Evolutionary conservation across 2,113 vertebrate genomes (phyloP).

Genomic region (Nothocercus julius): DNA sequence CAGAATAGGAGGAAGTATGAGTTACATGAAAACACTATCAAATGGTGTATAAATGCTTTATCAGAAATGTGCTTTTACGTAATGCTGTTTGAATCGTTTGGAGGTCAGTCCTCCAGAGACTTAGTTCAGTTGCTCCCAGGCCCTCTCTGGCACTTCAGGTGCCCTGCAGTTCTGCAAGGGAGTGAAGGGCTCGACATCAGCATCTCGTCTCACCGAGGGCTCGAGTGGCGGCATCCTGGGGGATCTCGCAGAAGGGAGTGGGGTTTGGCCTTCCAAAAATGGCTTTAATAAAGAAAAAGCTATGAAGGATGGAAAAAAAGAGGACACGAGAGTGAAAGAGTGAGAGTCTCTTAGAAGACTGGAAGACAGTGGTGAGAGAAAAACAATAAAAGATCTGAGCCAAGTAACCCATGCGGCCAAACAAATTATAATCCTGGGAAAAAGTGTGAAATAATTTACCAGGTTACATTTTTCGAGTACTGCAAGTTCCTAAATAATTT

Average conservation of each 20-base stretch:
- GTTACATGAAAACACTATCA: constrained; percentile 12
- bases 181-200: background rate
- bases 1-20: constrained; percentile 41
- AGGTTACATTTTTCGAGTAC: background rate
- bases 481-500: background rate
- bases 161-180: background rate
- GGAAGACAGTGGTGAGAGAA: background rate
- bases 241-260: background rate
- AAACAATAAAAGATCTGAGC: background rate
- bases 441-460: background rate
- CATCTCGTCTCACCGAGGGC: background rate
- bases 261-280: background rate
- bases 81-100: background rate
- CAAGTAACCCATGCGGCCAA: background rate
- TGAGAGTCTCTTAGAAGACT: background rate
- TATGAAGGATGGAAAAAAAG: background rate
- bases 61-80: background rate
- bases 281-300: background rate
- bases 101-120: background rate
- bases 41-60: background rate
- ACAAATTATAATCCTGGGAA: background rate
- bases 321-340: background rate
- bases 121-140: background rate
- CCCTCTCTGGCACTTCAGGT: background rate
- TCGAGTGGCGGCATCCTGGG: background rate